Base-by-base conservation (phyloP, 2,113 vertebrate genomes). In the Eclectus roratus region DNA sequence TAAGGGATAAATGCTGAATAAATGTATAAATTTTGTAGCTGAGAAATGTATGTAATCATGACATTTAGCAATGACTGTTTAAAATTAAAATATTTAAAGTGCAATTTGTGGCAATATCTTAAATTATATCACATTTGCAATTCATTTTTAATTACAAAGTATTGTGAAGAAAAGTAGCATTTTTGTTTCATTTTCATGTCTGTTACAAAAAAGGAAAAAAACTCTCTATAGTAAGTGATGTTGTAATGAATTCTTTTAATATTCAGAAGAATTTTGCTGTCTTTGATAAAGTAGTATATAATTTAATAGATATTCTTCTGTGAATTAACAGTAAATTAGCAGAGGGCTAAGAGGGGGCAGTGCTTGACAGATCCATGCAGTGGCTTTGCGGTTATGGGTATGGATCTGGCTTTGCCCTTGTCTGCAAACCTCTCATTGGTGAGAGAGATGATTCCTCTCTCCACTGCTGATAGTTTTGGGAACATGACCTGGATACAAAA, bases 61-160 rank as follows among this genome's bases (percentile, higher is more conserved):
- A 91, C 24, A 93, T 95, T 95, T 92, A 76, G 37, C 11, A 63
- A 41, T 78, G 37, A 97, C 94, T 95, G 87, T 69, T 94, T 92
- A 80, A 95, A 95, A 91, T 93, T 87, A 85, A 96, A 89, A 41
- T 55, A 92, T 93, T 97, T 89, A 95, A 23, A 64, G 46, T 73
- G 23, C 74, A 86, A 90, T 96, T 94, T 83, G 28, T 80, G 56
- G 44, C 39, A 85, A 84, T 91, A 74, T 39, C 69, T 93, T 91
- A 73, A 80, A 95, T 86, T 79, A 53, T 25, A 80, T 78, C 14
- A 41, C 39, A 83, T 87, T 93, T 89, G 35, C 47, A 63, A 74
- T 82, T 85, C 1, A n/a, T 88, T 97, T 87, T 88, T 11, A 74
- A 88, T 93, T 88, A 47, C 23, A 43, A 89, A 81, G 13, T 65